Conservation (phyloP, 2,797 vertebrate genomes). For the Cirrhinus molitorella region DNA sequence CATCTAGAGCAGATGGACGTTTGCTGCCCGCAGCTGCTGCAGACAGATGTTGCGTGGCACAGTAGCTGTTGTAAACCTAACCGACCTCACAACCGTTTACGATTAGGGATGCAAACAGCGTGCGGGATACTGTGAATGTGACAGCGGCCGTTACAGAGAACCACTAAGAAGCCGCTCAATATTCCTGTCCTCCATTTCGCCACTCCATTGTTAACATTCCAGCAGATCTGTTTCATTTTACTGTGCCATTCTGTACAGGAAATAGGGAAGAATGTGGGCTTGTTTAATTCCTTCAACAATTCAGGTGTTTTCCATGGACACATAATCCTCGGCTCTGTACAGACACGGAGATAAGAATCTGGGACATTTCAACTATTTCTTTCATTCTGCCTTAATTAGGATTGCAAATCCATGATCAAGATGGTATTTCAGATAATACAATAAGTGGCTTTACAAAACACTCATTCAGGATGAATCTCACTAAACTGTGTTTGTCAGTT, state of each 20-base stretch:
- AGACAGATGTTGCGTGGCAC: constrained; percentile 16
- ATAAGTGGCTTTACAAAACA: constrained; percentile 1
- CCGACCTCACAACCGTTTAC: background rate
- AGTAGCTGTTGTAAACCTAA: constrained; percentile 12
- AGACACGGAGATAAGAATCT: constrained; percentile 9
- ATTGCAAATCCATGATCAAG: background rate
- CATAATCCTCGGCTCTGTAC: constrained; percentile 5
- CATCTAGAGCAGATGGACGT: background rate
- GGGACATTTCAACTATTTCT: constrained; percentile 37
- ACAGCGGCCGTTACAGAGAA: background rate
- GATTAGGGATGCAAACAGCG: background rate
- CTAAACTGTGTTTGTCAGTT: background rate
- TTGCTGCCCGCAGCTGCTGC: constrained; percentile 14
- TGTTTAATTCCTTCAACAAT: constrained; percentile 24
- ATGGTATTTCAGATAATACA: background rate
- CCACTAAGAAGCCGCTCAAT: background rate
- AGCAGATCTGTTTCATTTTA: constrained; percentile 36
- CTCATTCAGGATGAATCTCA: background rate
- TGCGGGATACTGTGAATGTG: background rate
- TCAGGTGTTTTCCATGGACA: constrained; percentile 36
- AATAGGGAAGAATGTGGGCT: constrained; percentile 29
- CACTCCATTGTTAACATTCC: constrained; percentile 24
- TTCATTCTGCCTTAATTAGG: background rate
- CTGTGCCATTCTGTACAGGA: constrained; percentile 34
- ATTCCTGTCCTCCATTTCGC: background rate